A percentile compares a stretch with the other conserved stretches of the same genome.
These are phyloP conservation scores for Agrotis segetum DNA, from an alignment of 2,888 invertebrate species.

Conservation along the genomic window DNA sequence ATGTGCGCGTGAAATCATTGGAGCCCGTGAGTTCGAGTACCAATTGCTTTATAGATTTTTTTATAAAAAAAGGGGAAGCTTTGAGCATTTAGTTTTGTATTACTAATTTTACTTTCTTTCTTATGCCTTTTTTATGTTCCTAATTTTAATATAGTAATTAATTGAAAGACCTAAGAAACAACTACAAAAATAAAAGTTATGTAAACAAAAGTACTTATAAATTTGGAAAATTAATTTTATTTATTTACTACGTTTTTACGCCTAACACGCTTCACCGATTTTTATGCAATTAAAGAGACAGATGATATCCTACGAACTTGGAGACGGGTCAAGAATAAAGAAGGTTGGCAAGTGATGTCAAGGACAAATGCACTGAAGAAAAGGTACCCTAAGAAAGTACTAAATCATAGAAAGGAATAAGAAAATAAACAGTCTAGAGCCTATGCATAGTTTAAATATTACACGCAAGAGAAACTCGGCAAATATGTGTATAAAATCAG, in stretches of 20 bases:
- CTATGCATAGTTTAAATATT: slow-evolving; percentile 6
- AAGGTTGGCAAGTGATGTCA: too few species aligned
- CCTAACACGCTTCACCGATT: too few species aligned
- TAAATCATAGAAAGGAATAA: too few species aligned
- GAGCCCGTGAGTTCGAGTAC: background rate
- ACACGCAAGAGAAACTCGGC: slow-evolving; percentile 21
- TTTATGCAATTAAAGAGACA: too few species aligned
- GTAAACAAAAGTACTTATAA: too few species aligned
- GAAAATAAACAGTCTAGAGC: slow-evolving; percentile 5
- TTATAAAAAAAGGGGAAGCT: background rate
- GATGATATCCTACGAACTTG: too few species aligned
- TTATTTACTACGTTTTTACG: too few species aligned
- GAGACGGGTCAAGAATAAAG: too few species aligned
- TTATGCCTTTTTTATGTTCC: too few species aligned
- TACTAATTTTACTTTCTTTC: too few species aligned
- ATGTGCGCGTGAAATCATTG: background rate
- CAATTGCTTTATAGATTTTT: background rate
- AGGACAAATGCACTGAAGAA: too few species aligned
- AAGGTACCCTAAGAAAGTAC: background rate
- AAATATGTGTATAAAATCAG: slow-evolving; percentile 19
- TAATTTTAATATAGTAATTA: background rate
- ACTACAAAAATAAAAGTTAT: background rate
- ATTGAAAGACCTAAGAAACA: background rate
- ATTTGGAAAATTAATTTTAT: too few species aligned
- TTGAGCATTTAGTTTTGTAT: background rate